Percentiles rank a stretch among this genome's conserved stretches.
phyloP scores from a whole-genome alignment of 2,797 vertebrate genomes.

The Liasis olivaceus region DNA sequence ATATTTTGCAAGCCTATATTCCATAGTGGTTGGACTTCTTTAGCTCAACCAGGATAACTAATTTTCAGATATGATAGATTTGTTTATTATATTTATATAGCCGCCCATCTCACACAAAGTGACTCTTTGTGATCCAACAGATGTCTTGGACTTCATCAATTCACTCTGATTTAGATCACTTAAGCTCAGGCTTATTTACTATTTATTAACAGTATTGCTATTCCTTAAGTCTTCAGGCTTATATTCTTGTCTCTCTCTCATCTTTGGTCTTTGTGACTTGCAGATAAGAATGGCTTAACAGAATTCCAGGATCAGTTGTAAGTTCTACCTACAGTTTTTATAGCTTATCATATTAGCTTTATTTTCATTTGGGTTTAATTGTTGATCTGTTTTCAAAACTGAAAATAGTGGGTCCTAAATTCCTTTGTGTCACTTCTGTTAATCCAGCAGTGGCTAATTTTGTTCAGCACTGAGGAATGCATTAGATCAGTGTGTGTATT shows the following conservation, averaged over 20 bases:
- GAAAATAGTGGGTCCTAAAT: background rate
- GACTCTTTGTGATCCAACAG: background rate
- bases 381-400: background rate
- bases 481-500: background rate
- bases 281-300: conserved; percentile 54
- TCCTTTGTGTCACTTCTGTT: background rate
- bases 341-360: background rate
- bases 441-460: background rate
- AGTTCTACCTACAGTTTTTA: conserved; percentile 47
- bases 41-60: background rate
- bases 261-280: background rate
- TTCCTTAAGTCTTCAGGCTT: background rate
- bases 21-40: background rate
- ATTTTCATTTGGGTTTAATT: background rate
- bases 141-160: background rate
- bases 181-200: background rate
- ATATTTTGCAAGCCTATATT: background rate
- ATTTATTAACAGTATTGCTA: background rate
- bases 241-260: background rate
- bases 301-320: conserved; percentile 57
- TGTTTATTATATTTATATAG: too few relatives aligned
- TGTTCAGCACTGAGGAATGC: background rate
- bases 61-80: background rate
- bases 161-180: background rate
- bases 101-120: too few relatives aligned